A percentile compares a stretch with the other conserved stretches of the same genome.
phyloP scores from a whole-genome alignment of 1,140 invertebrate species.

The Drosophila subobscura region DNA sequence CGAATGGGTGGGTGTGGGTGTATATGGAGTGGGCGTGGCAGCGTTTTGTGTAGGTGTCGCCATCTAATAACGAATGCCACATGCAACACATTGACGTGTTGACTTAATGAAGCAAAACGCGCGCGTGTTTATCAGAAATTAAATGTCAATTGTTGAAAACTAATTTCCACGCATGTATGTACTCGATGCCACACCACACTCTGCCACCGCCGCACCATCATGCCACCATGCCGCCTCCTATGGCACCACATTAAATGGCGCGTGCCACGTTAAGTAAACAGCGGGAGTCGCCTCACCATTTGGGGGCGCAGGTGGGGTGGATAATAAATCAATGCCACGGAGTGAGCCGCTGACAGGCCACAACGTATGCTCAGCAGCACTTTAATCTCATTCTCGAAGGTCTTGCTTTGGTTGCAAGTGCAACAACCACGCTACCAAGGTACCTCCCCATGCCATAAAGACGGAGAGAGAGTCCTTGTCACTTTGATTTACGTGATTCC shows the following conservation, averaged over 20 bases:
- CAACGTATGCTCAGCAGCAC: conserved; percentile 49
- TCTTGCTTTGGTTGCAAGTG: conserved; percentile 25
- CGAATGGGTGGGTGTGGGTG: background rate
- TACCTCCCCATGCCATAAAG: conserved; percentile 14
- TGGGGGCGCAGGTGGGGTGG: conserved; percentile 7
- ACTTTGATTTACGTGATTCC: conserved; percentile 75
- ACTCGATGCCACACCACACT: background rate
- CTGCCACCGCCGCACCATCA: background rate
- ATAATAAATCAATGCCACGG: conserved; percentile 65
- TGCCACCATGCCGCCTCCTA: background rate
- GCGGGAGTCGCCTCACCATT: conserved; percentile 9
- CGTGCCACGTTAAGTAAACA: conserved; percentile 56
- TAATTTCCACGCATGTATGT: conserved; percentile 60
- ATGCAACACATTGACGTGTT: conserved; percentile 73
- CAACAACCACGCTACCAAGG: conserved; percentile 31
- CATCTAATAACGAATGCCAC: conserved; percentile 72
- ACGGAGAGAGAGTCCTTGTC: conserved; percentile 42
- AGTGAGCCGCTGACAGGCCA: conserved; percentile 55
- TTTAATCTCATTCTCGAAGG: conserved; percentile 41
- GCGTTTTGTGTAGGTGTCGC: conserved; percentile 35
- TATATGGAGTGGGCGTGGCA: conserved; percentile 1
- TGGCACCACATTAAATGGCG: conserved; percentile 60
- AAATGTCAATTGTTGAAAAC: conserved; percentile 82
- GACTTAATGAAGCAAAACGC: conserved; percentile 75
- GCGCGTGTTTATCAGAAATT: conserved; percentile 82